Conservation (phyloP, 2,113 vertebrate species). For the Lepus europaeus region DNA sequence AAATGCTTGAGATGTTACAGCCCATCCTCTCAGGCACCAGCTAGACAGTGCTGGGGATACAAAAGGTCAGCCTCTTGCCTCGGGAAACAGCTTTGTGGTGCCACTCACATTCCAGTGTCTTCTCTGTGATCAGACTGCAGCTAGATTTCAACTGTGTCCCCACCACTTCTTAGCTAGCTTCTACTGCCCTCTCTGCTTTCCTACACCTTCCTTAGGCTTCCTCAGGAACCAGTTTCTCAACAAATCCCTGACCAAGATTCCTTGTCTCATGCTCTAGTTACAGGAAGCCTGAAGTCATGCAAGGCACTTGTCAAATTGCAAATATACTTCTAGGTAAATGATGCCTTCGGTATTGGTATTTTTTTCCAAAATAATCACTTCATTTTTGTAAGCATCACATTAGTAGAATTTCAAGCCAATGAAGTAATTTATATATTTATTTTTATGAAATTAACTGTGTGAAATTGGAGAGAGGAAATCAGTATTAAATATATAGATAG, state of each 20-base stretch:
- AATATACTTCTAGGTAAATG: background rate
- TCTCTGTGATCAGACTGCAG: background rate
- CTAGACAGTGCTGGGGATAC: background rate
- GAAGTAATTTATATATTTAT: background rate
- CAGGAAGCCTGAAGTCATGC: background rate
- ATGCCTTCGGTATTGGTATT: background rate
- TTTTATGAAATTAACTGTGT: constrained; percentile 27
- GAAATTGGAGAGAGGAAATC: background rate
- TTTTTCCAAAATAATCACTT: constrained; percentile 11
- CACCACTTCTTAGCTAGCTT: background rate
- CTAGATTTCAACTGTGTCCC: background rate
- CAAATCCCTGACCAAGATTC: background rate
- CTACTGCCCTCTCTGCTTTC: background rate
- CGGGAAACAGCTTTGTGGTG: background rate
- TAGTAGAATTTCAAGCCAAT: background rate
- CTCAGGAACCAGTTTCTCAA: background rate
- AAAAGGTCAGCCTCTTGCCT: background rate
- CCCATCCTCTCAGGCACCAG: background rate
- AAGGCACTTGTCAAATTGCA: background rate
- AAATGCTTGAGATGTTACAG: background rate
- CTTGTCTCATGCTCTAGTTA: background rate
- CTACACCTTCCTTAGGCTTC: background rate
- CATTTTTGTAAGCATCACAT: constrained; percentile 6
- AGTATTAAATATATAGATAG: background rate
- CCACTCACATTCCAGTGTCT: background rate